Evolutionary conservation across 2,888 invertebrate species (phyloP).

Genomic region (Zhuqinia jingwanae): DNA sequence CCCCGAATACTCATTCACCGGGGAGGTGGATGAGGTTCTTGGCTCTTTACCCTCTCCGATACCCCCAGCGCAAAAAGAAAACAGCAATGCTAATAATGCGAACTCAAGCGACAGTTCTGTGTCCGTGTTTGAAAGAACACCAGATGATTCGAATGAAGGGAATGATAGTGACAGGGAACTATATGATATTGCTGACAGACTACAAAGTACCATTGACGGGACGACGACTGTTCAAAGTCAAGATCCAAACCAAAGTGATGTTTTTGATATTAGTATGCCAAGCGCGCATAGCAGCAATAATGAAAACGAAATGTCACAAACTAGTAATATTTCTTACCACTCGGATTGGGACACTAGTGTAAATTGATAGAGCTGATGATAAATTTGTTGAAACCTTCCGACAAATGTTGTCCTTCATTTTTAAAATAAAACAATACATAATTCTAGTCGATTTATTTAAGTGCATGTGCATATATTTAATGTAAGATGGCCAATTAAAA

Average conservation of each 20-base stretch:
- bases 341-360: constrained; percentile 26
- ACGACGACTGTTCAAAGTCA: not conserved
- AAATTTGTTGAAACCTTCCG: too few species aligned
- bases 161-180: constrained; percentile 28
- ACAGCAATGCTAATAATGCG: too few species aligned
- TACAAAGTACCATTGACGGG: not conserved
- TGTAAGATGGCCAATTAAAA: too few species aligned
- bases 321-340: constrained; percentile 44
- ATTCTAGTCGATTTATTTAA: too few species aligned
- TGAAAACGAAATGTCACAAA: constrained; percentile 30
- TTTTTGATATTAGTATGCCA: constrained; percentile 60
- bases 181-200: not conserved
- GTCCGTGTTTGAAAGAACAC: not conserved
- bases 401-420: too few species aligned
- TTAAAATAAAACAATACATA: too few species aligned
- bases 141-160: not conserved
- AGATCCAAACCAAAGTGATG: constrained; percentile 8
- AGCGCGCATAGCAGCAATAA: not conserved
- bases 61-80: not conserved
- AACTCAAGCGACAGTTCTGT: constrained; percentile 15
- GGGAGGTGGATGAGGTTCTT: constrained; percentile 15
- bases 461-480: too few species aligned
- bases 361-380: not conserved
- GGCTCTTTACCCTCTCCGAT: constrained; percentile 4
- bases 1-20: constrained; percentile 52